Evolutionary conservation across 2,888 invertebrate species (phyloP).

Genomic region (Microdon myrmicae): DNA sequence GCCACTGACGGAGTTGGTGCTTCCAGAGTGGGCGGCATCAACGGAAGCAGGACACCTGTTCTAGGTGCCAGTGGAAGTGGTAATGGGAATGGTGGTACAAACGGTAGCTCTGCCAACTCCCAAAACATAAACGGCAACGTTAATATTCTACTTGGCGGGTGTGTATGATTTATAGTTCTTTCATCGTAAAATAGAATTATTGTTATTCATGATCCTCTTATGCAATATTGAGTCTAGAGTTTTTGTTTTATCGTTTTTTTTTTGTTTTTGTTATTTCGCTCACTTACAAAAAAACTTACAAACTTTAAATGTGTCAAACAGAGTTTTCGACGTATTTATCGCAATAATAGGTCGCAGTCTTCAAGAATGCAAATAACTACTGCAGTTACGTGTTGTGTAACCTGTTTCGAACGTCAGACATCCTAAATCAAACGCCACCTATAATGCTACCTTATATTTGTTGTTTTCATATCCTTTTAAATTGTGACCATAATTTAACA

Average conservation of each 20-base stretch:
- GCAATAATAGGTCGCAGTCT: no score
- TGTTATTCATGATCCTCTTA: background rate
- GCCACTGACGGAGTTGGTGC: conserved; percentile 30
- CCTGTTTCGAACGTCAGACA: no score
- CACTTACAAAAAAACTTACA: conserved; percentile 12
- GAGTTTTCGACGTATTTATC: no score
- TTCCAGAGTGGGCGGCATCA: conserved; percentile 46
- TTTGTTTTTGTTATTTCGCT: conserved; percentile 9
- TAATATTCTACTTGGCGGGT: conserved; percentile 84
- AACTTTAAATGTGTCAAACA: no score
- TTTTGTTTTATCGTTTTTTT: background rate
- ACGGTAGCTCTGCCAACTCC: conserved; percentile 55
- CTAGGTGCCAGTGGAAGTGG: conserved; percentile 53
- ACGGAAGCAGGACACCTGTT: conserved; percentile 54
- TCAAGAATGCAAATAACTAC: no score
- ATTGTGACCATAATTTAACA: no score
- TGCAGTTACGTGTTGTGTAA: no score
- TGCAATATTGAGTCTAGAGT: background rate
- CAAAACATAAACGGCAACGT: conserved; percentile 70
- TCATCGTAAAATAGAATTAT: background rate
- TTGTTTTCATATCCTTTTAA: no score
- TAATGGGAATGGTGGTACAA: conserved; percentile 49
- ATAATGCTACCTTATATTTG: no score
- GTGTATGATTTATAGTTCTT: conserved; percentile 64
- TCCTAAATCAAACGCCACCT: no score